Percentiles rank a stretch among this genome's conserved stretches.
phyloP scores from a whole-genome alignment of 92 coral and sea anemone genomes.

The Epizoanthus stellaris region DNA sequence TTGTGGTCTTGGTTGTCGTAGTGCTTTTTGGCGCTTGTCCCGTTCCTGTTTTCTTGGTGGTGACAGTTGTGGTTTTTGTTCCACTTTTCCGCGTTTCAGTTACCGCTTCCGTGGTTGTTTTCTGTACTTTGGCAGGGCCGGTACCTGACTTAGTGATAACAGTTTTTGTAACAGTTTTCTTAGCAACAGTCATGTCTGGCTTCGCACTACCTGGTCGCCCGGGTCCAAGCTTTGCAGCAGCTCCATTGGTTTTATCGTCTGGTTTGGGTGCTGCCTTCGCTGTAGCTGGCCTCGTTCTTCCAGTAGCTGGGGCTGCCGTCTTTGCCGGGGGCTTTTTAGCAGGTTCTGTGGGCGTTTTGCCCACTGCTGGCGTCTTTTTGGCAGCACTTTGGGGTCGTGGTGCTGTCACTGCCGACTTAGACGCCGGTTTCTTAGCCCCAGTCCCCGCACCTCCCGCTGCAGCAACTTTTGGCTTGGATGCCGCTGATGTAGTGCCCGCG shows the following conservation, averaged over 20 bases:
- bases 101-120: constrained; percentile 24
- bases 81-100: constrained; percentile 1
- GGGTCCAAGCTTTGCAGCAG: constrained; percentile 9
- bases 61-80: constrained; percentile 36
- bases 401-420: constrained; percentile 10
- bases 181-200: constrained; percentile 33
- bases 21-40: constrained; percentile 44
- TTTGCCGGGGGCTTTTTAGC: constrained; percentile 4
- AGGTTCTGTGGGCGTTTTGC: constrained; percentile 6
- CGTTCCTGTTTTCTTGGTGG: constrained; percentile 38
- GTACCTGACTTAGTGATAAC: constrained; percentile 40
- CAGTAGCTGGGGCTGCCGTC: constrained; percentile 6
- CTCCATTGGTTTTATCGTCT: constrained; percentile 9
- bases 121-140: constrained; percentile 32
- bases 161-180: constrained; percentile 44
- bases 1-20: constrained; percentile 35
- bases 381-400: constrained; percentile 28
- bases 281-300: constrained; percentile 6
- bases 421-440: constrained; percentile 7
- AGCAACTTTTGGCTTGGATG: constrained; percentile 19
- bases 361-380: neutral
- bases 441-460: neutral
- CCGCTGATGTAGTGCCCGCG: neutral
- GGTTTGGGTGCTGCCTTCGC: constrained; percentile 18
- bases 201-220: constrained; percentile 25